Conservation (phyloP, 2,888 invertebrate species). For the Isotomurus palustris region DNA sequence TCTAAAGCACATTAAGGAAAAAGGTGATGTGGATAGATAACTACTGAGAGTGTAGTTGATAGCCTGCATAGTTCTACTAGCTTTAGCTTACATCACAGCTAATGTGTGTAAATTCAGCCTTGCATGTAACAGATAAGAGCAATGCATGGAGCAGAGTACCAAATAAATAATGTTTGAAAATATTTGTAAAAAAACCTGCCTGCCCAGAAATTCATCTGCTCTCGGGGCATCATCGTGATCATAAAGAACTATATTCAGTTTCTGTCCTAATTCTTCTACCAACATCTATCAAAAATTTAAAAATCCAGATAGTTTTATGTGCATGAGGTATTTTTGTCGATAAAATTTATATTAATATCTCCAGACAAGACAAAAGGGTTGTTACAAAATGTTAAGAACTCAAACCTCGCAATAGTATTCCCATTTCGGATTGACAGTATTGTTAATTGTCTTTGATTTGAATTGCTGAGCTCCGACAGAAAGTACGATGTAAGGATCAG, state of each 20-base stretch:
- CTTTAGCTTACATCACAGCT: too few relatives aligned
- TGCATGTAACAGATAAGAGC: too few relatives aligned
- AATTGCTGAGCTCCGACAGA: constrained; percentile 90
- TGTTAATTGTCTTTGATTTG: constrained; percentile 89
- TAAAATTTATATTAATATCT: not conserved
- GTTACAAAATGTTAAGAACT: not conserved
- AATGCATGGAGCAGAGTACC: too few relatives aligned
- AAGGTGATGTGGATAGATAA: too few relatives aligned
- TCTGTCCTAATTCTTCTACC: constrained; percentile 59
- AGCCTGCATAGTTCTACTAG: not conserved
- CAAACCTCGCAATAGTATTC: constrained; percentile 94
- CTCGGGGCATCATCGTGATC: constrained; percentile 81
- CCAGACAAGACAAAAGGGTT: not conserved
- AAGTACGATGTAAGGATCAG: constrained; percentile 91
- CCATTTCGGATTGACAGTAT: constrained; percentile 93
- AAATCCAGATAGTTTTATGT: not conserved
- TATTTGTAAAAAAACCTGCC: constrained; percentile 53
- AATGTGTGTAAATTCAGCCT: too few relatives aligned
- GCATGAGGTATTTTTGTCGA: not conserved
- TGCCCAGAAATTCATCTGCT: constrained; percentile 81
- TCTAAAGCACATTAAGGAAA: too few relatives aligned
- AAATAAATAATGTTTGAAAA: too few relatives aligned
- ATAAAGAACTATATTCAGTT: constrained; percentile 69
- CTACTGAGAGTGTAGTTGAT: too few relatives aligned
- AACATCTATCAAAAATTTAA: constrained; percentile 44